Evolutionary conservation across 2,113 vertebrate species (phyloP), one percentile per base, ranked within the genome.

Genomic region (Ceyx margarethae): DNA sequence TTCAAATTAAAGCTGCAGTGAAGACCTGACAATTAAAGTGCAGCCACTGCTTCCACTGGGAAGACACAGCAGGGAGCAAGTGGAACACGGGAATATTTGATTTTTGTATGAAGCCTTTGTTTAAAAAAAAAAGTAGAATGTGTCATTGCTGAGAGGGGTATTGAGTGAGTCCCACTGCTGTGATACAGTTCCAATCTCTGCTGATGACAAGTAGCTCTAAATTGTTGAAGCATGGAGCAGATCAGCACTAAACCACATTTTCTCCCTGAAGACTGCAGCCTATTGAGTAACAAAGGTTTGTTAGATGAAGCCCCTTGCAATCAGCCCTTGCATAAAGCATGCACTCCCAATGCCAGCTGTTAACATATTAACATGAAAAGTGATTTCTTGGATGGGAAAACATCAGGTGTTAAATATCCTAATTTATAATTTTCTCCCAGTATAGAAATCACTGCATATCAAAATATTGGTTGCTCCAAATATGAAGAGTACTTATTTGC

Each of bases 61-160:
- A 61, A 90, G 84, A 79, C 68, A 73, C 42, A 69, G 33, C 57
- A 79, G 50, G 19, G 53, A 90, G 20, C 43, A 81, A 86, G 23
- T 7, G 11, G 40, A 11, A 84, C 54, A 62, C 9, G 33, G 61
- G 53, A 88, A 50, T 72, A 75, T 40, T 72, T 75, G 26, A 61
- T 72, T 85, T 91, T 83, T 93, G 8, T 76, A 68, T 33, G 16
- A 89, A 92, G 33, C 45, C 84, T 91, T 89, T 82, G 75, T 92
- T 91, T 48, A 15, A 81, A 93, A 64, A 85, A 85, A 94, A 82
- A 80, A 40, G 81, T 48, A 87, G 61, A 60, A 74, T n/a, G 20
- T 81, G 76, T 90, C 35, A 56, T 31, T 83, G 29, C 26, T 85
- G 73, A 75, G 43, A 85, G 60, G 57, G 64, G 51, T n/a, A 67